Evolutionary conservation across 2,888 invertebrate species (phyloP).

Genomic region (Elegia similella): DNA sequence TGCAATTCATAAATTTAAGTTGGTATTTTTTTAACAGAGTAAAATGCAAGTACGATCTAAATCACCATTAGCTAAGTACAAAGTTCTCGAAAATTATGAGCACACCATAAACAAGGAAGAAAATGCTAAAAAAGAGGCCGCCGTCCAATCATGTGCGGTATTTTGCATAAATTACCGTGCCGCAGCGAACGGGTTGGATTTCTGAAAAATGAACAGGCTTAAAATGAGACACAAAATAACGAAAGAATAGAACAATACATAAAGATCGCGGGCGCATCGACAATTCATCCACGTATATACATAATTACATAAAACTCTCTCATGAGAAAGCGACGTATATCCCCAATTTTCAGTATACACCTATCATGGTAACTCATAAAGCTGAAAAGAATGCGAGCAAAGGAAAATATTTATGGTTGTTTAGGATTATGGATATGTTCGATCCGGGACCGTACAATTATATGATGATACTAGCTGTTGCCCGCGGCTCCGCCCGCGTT

Average conservation of each 20-base stretch:
- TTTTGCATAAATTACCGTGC: constrained; percentile 73
- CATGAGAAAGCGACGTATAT: no score
- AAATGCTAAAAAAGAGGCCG: constrained; percentile 48
- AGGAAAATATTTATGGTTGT: no score
- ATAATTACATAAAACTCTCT: no score
- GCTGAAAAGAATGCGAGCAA: no score
- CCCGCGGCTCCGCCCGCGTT: no score
- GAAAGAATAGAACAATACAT: neutral
- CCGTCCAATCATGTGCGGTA: constrained; percentile 65
- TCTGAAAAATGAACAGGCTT: constrained; percentile 70
- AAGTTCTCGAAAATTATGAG: constrained; percentile 34
- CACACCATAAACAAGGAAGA: constrained; percentile 47
- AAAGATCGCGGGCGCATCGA: no score
- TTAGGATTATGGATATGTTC: no score
- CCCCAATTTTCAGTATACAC: no score
- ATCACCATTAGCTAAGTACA: constrained; percentile 1
- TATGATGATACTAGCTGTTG: no score
- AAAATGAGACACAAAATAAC: constrained; percentile 51
- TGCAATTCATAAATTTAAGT: neutral
- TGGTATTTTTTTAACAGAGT: neutral
- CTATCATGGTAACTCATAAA: no score
- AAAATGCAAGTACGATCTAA: neutral
- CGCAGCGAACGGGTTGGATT: constrained; percentile 62
- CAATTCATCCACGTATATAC: no score
- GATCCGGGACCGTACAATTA: no score